A percentile compares a stretch with the other conserved stretches of the same genome.
phyloP scores from a whole-genome alignment of 2,113 vertebrate species.

The Calyptomena viridis region DNA sequence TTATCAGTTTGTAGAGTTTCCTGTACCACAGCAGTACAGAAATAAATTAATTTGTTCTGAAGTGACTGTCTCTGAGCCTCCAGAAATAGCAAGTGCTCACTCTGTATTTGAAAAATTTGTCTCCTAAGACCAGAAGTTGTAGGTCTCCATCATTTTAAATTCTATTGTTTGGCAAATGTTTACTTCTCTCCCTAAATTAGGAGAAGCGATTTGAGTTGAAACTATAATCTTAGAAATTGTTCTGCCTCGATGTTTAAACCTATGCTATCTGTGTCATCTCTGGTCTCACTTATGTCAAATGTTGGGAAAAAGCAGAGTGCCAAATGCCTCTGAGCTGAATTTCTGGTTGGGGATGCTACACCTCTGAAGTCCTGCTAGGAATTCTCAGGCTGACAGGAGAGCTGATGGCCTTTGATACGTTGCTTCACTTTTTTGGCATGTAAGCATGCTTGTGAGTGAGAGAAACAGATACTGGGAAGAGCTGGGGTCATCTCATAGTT shows the following conservation, averaged over 20 bases:
- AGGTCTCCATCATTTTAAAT: background rate
- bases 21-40: background rate
- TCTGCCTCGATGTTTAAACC: background rate
- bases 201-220: background rate
- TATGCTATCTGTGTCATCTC: background rate
- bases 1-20: background rate
- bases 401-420: background rate
- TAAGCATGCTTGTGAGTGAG: background rate
- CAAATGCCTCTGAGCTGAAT: background rate
- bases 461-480: conserved; percentile 1
- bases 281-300: background rate
- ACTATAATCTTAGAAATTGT: background rate
- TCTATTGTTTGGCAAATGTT: background rate
- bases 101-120: background rate
- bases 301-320: background rate
- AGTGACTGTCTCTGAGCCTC: background rate
- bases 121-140: background rate
- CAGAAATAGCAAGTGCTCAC: background rate
- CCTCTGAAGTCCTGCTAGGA: background rate
- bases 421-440: background rate
- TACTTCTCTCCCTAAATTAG: background rate
- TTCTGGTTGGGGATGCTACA: background rate
- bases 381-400: conserved; percentile 14
- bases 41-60: background rate
- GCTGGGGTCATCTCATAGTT: background rate